Base-by-base conservation (phyloP, 2,797 vertebrate species). In the Bradypodion ventrale region DNA sequence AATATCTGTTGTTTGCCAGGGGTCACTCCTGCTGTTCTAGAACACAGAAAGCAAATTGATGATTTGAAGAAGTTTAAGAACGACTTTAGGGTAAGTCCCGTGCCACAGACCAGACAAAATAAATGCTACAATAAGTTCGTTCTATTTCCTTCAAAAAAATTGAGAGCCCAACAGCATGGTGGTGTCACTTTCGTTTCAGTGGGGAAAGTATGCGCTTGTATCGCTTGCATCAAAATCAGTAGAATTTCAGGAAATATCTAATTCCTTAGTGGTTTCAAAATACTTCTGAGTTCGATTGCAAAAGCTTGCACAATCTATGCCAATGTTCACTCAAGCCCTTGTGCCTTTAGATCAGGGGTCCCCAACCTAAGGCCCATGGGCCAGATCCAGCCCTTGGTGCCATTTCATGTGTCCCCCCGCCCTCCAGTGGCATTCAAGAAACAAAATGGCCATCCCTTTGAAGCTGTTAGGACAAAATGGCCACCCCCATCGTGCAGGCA, bases 21-120 rank as follows among this genome's bases (percentile, higher is more conserved):
- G 94, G 95, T 97, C 85, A 96, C 97, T 89, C 96, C 97, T 85
- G 95, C 98, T 97, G 96, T 97, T 94, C 96, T 97, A 91, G 98
- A 99, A 94, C 98, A 99, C 91, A 98, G 98, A 96, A 99, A 99
- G 95, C 98, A 99, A 95, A 97, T 99, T 93, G 98, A 99, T 95
- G 99, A 99, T 96, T 97, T 99, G 97, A 99, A 98, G 97, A 98
- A 99, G 96, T 99, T 99, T 96, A 99, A 98, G 96, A 97, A 97
- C 92, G 98, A 99, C 95, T 99, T 99, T 97, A 97, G 98, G 97
- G 98, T 99, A 96, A 98, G 98, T 98, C 69, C 86, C 25, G 2
- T 85, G n/a, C n/a, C 29, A 56, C 1, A 46, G 7, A 2, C 32
- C 13, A 37, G 8, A 10, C 37, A n/a, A 7, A 66, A 23, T 52